phyloP scores from a whole-genome alignment of 2,113 vertebrate genomes.

The Circaetus cinerascens region DNA sequence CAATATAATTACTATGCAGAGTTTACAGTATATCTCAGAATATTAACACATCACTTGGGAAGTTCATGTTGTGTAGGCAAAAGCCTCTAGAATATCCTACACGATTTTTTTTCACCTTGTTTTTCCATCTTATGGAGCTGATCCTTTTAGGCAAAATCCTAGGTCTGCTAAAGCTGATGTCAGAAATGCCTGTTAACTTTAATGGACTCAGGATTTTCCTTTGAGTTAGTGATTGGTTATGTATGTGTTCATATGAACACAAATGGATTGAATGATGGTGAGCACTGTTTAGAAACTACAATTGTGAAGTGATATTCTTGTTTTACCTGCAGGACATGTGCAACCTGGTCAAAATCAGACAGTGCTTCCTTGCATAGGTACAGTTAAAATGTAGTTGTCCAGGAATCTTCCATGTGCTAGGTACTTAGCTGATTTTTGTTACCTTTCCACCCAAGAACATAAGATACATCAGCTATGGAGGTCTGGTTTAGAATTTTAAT shows the following conservation, averaged over 20 bases:
- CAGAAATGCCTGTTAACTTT: background rate
- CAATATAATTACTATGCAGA: background rate
- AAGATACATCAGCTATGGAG: background rate
- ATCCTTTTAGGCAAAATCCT: background rate
- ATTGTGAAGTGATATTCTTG: background rate
- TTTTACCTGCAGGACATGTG: background rate
- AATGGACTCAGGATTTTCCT: background rate
- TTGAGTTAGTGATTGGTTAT: background rate
- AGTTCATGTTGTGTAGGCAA: background rate
- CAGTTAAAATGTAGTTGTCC: background rate
- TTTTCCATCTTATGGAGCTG: background rate
- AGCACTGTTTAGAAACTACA: background rate
- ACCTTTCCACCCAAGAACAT: background rate
- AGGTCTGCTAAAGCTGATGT: background rate
- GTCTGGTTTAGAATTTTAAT: background rate
- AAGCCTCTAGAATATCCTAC: background rate
- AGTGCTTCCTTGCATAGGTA: background rate
- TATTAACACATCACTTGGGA: background rate
- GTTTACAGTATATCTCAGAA: background rate
- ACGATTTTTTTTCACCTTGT: accelerated
- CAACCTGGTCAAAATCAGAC: background rate
- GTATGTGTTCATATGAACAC: background rate
- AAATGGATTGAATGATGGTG: background rate
- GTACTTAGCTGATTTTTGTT: background rate
- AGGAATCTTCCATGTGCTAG: background rate